Evolutionary conservation across 1,140 invertebrate species (phyloP), one percentile per base, ranked within the genome.

Genomic region (Panagrolaimus sp.): DNA sequence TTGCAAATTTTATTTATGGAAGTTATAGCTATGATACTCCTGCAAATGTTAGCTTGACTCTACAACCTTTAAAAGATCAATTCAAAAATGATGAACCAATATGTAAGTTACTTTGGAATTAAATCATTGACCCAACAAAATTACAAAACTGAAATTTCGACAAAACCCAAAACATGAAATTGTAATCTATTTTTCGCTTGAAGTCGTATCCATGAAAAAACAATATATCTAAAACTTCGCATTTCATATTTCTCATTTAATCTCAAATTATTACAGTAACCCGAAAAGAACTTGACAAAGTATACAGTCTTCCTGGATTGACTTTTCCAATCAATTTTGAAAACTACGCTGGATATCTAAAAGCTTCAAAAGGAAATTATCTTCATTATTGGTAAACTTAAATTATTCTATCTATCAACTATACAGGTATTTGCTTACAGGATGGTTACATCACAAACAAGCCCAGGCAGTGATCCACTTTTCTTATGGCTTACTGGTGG

Each of bases 401-500:
- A 5, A 46, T 67, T 25, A 66, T 44, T 53, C 68, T 65, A 5
- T 63, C 85, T 65, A 84, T 84, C 31, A 38, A 84, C 31, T 4
- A 53, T n/a, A 43, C 61, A 53, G 9, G 1, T 3, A 2, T 13
- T 9, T 25, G 2, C 11, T 74, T 82, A 79, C 65, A 78, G 80
- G 77, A 72, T 78, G 61, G 48, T 74, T 1, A 83, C 86, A 71
- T 85, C 85, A 25, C 72, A 82, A 51, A 76, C 71, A n/a, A 80
- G 83, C 69, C 85, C 86, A 5, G 64, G 64, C 7, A 76, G 66
- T 42, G 86, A 85, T 72, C 86, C 86, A 20, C 25, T 87, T 4
- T 75, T 87, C 9, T 69, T 87, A 16, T 87, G 86, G 86, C 71
- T 87, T 72, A 86, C 87, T 77, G 86, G 86, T 43, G 68, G 68